A percentile compares a stretch with the other conserved stretches of the same genome.
phyloP scores from a whole-genome alignment of 2,888 invertebrate genomes.

The Tetrapedia diversipes region DNA sequence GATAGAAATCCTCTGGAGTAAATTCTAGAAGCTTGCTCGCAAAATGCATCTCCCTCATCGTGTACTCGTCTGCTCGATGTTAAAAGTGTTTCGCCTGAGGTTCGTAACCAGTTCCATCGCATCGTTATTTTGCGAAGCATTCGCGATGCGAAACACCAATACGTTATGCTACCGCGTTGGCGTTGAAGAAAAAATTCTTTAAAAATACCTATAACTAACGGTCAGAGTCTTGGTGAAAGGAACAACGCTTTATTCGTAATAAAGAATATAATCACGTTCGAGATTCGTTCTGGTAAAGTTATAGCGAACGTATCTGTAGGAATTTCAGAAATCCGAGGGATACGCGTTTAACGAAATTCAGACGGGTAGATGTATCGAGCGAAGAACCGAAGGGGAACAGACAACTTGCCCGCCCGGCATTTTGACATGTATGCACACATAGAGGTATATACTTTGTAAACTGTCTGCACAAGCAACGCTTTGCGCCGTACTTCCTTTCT shows the following conservation, averaged over 20 bases:
- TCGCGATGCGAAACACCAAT: slow-evolving; percentile 1
- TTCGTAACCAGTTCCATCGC: not conserved
- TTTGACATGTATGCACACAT: not conserved
- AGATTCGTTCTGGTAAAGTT: not conserved
- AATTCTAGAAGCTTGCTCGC: not conserved
- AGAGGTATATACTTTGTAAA: slow-evolving; percentile 5
- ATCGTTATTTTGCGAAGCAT: not conserved
- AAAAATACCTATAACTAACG: slow-evolving; percentile 1
- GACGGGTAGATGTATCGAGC: not conserved
- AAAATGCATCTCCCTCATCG: not conserved
- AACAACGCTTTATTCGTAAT: slow-evolving; percentile 22
- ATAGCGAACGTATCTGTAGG: not conserved
- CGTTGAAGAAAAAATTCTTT: not conserved
- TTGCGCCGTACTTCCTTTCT: not conserved
- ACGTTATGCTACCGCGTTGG: not conserved
- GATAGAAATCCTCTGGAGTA: slow-evolving; percentile 4
- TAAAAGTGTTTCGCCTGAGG: not conserved
- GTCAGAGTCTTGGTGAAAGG: slow-evolving; percentile 20
- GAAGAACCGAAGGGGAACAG: not conserved
- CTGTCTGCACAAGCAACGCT: not conserved
- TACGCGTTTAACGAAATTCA: not conserved
- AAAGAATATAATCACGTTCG: not conserved
- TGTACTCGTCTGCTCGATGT: not conserved
- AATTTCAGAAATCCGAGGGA: not conserved
- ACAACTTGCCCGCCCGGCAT: not conserved